Percentiles rank a stretch among this genome's conserved stretches.
Conservation (phyloP, 2,113 vertebrate genomes). For the Gymnorhina tibicen region DNA sequence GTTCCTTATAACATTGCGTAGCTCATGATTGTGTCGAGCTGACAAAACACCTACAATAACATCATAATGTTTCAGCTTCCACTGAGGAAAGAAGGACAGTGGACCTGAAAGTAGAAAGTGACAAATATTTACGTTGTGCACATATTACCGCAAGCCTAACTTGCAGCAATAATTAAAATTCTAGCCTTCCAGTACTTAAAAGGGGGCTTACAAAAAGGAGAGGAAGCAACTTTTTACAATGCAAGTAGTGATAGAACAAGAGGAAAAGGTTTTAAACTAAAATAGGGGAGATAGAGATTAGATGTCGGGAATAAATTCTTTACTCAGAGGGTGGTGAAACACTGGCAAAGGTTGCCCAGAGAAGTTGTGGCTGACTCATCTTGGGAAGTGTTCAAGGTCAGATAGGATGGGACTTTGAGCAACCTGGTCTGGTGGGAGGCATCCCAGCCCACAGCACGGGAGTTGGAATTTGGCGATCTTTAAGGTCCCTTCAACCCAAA, state of each 20-base stretch:
- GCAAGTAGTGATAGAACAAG: not conserved
- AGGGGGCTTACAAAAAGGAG: not conserved
- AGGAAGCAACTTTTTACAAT: not conserved
- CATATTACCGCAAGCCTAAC: not conserved
- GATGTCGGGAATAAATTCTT: not conserved
- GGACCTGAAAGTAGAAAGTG: slow-evolving; percentile 60
- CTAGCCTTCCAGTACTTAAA: not conserved
- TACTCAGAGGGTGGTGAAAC: not conserved
- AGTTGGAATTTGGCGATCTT: not conserved
- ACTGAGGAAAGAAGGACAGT: slow-evolving; percentile 58
- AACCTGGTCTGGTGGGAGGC: not conserved
- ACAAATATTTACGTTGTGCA: not conserved
- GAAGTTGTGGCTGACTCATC: not conserved
- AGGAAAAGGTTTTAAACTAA: not conserved
- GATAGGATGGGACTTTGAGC: not conserved
- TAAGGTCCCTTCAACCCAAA: not conserved
- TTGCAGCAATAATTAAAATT: not conserved
- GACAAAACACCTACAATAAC: slow-evolving; percentile 92
- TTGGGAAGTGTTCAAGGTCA: not conserved
- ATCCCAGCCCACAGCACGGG: not conserved
- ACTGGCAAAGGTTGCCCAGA: not conserved
- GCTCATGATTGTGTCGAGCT: slow-evolving; percentile 85
- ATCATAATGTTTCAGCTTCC: slow-evolving; percentile 76
- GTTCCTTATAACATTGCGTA: slow-evolving; percentile 85
- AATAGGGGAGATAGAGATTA: not conserved